Percentiles rank a stretch among this genome's conserved stretches.
Conservation (phyloP, 2,113 vertebrate species). For the Trochalopteron elliotii region DNA sequence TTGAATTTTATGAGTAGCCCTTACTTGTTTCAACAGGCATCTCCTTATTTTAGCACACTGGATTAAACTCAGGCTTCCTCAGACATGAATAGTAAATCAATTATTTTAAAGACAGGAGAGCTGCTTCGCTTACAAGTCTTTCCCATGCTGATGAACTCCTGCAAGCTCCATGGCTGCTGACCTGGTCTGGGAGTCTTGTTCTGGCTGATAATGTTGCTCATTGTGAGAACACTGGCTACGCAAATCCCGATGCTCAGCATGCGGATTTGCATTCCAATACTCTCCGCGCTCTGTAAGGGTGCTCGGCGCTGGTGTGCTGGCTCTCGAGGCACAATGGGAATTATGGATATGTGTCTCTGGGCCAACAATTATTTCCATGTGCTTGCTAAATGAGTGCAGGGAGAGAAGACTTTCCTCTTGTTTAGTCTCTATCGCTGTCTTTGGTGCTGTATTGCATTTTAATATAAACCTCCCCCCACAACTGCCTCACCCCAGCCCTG, state of each 20-base stretch:
- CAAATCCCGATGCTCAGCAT: background rate
- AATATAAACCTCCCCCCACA: background rate
- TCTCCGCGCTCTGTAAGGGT: background rate
- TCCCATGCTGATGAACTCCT: conserved; percentile 1
- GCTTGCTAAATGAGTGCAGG: background rate
- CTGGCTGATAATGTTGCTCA: background rate
- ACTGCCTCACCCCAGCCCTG: background rate
- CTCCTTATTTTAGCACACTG: background rate
- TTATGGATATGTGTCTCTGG: conserved; percentile 10
- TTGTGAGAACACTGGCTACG: background rate
- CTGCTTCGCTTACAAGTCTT: background rate
- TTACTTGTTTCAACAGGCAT: background rate
- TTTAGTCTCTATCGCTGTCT: conserved; percentile 21
- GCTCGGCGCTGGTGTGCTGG: background rate
- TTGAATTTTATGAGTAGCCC: background rate
- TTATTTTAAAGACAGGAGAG: background rate
- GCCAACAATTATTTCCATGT: conserved; percentile 56
- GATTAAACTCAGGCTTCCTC: background rate
- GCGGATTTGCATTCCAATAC: conserved; percentile 43
- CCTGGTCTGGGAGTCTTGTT: background rate
- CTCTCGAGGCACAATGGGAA: background rate
- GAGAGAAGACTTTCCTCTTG: conserved; percentile 5
- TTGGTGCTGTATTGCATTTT: conserved; percentile 46
- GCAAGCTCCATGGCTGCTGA: background rate
- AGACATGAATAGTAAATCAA: background rate